A percentile compares a stretch with the other conserved stretches of the same genome.
Evolutionary conservation across 2,113 vertebrate genomes (phyloP).

Genomic region (Boulengeromyrus knoepffleri): DNA sequence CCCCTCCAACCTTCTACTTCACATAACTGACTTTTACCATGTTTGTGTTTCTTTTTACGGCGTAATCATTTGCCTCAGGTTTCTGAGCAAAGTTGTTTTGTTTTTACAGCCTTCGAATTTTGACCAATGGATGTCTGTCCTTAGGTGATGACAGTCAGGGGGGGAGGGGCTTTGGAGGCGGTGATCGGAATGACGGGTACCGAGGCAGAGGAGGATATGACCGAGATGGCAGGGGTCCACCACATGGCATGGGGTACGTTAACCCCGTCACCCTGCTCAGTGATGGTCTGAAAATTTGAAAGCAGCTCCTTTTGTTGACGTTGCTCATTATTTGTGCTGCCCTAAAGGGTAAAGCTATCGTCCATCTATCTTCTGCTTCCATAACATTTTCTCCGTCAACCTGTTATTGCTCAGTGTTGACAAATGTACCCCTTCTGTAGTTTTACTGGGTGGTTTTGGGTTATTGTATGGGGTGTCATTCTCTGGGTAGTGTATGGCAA

Average conservation of each 20-base stretch:
- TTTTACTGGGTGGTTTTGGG: neutral
- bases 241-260: conserved; percentile 71
- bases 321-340: neutral
- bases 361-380: neutral
- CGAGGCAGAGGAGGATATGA: conserved; percentile 55
- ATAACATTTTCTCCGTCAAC: neutral
- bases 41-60: neutral
- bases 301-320: neutral
- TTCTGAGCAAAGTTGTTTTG: neutral
- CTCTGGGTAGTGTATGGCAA: neutral
- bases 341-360: neutral
- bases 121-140: neutral
- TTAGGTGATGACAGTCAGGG: conserved; percentile 53
- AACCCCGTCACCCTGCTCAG: neutral
- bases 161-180: conserved; percentile 55
- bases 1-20: neutral
- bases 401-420: neutral
- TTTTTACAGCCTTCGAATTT: neutral
- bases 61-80: neutral
- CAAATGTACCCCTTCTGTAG: neutral
- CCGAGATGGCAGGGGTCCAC: conserved; percentile 51
- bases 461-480: neutral
- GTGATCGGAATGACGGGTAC: conserved; percentile 49
- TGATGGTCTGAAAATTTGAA: neutral
- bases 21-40: neutral